phyloP scores from a whole-genome alignment of 2,797 vertebrate genomes.

The Paguma larvata region DNA sequence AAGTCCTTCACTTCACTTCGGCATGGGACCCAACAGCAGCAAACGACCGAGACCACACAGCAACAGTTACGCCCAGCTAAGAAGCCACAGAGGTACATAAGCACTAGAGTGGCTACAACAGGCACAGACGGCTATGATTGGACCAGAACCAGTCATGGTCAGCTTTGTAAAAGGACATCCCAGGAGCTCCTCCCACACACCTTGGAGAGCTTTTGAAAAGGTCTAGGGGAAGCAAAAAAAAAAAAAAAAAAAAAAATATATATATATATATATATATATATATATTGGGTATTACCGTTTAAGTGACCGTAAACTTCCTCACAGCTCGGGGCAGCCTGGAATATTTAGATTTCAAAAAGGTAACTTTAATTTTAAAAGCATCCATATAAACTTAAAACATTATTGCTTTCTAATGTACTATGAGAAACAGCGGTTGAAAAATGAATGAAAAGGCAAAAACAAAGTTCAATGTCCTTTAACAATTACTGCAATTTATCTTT shows the following conservation, averaged over 20 bases:
- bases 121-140: neutral
- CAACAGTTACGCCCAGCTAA: neutral
- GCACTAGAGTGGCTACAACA: too few relatives aligned
- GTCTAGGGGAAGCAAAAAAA: neutral
- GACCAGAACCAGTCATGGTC: neutral
- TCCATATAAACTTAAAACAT: neutral
- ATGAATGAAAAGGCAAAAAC: conserved; percentile 17
- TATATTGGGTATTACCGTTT: neutral
- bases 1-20: neutral
- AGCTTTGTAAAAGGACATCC: neutral
- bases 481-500: neutral
- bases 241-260: too few relatives aligned
- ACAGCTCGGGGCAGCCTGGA: neutral
- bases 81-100: neutral
- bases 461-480: neutral
- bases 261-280: neutral
- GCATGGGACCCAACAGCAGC: neutral
- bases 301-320: neutral
- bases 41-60: neutral
- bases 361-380: conserved; percentile 46
- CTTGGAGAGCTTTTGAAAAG: conserved; percentile 1
- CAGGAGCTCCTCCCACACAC: neutral
- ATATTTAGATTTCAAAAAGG: neutral
- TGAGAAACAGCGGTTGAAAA: conserved; percentile 23
- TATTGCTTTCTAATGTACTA: neutral